A percentile compares a stretch with the other conserved stretches of the same genome.
Conservation (phyloP, 2,113 vertebrate genomes). For the Cinclus cinclus region DNA sequence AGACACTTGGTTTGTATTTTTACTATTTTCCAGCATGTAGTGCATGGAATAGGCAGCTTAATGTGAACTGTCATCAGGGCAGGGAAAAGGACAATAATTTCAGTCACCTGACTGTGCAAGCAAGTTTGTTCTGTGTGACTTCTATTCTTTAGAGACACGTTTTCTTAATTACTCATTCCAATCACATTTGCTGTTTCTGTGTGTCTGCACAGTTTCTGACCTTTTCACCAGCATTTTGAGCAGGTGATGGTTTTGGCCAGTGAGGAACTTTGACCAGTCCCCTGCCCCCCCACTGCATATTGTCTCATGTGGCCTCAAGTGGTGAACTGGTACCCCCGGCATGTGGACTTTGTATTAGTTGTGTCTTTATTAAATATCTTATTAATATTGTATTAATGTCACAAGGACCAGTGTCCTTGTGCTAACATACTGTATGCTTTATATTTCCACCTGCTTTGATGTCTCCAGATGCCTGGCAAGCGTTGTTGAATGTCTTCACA, state of each 20-base stretch:
- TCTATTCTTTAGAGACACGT: neutral
- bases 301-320: neutral
- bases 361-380: neutral
- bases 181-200: neutral
- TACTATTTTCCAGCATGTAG: neutral
- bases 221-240: neutral
- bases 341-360: neutral
- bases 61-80: neutral
- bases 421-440: neutral
- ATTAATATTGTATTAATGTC: no score
- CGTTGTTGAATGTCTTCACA: neutral
- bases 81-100: neutral
- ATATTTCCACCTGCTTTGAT: neutral
- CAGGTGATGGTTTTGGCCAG: rapidly evolving
- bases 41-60: neutral
- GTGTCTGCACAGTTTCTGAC: neutral
- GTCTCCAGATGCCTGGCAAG: neutral
- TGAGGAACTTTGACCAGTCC: neutral
- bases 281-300: neutral
- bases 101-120: neutral
- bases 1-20: neutral
- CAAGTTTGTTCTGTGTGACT: neutral
- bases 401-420: neutral
- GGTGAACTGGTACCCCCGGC: neutral
- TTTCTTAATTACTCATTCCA: neutral